Evolutionary conservation across 92 coral and sea anemone genomes (phyloP).

Genomic region (Phenganax marumi): DNA sequence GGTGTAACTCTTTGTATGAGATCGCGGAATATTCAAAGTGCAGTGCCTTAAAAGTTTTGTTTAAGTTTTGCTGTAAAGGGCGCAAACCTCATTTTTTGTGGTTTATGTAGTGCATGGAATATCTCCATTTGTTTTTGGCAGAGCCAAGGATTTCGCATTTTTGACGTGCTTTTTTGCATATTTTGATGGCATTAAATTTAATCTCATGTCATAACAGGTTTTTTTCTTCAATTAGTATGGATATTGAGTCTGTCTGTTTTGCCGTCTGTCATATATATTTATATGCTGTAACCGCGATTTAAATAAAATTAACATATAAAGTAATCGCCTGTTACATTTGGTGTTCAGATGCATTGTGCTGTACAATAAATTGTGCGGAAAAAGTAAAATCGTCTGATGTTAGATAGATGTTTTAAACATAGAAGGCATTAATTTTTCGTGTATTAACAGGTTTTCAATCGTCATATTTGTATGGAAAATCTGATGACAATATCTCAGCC

Average conservation of each 20-base stretch:
- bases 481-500: conserved; percentile 35
- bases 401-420: neutral
- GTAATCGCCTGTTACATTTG: neutral
- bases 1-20: neutral
- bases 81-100: too few species aligned
- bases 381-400: neutral
- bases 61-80: too few species aligned
- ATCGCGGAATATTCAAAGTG: neutral
- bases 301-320: conserved; percentile 12
- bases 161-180: too few species aligned
- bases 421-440: neutral
- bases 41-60: too few species aligned
- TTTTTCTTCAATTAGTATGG: too few species aligned
- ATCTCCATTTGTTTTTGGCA: too few species aligned
- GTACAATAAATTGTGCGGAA: neutral
- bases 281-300: neutral
- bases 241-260: too few species aligned
- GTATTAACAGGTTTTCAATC: conserved; percentile 31
- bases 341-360: neutral
- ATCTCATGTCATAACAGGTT: too few species aligned
- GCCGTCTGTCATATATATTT: neutral
- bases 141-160: too few species aligned
- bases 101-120: too few species aligned
- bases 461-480: conserved; percentile 30
- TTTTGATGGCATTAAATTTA: too few species aligned